Evolutionary conservation across 2,888 invertebrate genomes (phyloP).

Genomic region (Rosalia funebris): DNA sequence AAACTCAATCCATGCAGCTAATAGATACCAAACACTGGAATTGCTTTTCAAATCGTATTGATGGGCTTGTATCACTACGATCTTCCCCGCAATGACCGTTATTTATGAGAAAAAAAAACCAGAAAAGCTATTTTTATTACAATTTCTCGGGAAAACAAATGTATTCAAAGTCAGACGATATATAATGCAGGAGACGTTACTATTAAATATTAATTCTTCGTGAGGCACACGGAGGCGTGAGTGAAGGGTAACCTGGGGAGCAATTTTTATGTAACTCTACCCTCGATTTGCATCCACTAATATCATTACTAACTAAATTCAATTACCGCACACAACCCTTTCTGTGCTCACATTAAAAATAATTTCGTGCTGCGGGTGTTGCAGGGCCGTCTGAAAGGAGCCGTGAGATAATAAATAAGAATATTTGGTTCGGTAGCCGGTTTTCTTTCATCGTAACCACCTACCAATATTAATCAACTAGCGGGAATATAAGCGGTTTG

Average conservation of each 20-base stretch:
- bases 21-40: no score
- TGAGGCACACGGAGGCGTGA: slow-evolving; percentile 1
- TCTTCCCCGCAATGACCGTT: no score
- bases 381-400: slow-evolving; percentile 4
- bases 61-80: no score
- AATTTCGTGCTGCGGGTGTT: slow-evolving; percentile 35
- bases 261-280: slow-evolving; percentile 40
- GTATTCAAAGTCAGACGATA: no score
- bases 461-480: slow-evolving; percentile 21
- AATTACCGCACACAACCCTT: slow-evolving; percentile 43
- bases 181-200: not conserved
- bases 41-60: no score
- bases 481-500: slow-evolving; percentile 8
- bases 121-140: not conserved
- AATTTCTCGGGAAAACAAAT: no score
- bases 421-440: slow-evolving; percentile 17
- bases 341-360: slow-evolving; percentile 44
- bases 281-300: slow-evolving; percentile 45
- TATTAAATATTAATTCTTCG: slow-evolving; percentile 18
- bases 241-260: slow-evolving; percentile 34
- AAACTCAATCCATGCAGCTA: no score
- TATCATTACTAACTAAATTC: slow-evolving; percentile 46
- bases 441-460: slow-evolving; percentile 21
- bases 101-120: no score
- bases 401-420: slow-evolving; percentile 17